Base-by-base conservation (phyloP, 2,888 invertebrate species). In the Syrphus vitripennis region DNA sequence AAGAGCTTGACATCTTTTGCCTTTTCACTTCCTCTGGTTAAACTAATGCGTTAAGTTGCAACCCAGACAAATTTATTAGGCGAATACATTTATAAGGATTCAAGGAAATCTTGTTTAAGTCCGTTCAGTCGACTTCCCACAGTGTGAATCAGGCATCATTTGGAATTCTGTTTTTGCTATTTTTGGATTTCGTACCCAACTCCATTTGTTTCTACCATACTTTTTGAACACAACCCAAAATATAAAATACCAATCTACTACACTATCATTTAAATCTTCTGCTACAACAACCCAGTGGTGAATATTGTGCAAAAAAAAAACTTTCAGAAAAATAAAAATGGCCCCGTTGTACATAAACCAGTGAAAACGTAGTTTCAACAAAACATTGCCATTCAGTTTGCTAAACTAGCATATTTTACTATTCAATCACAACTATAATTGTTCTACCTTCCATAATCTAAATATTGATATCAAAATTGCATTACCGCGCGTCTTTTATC, bases 321-420 rank as follows among this genome's bases (percentile, higher is more conserved):
- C n/a, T n/a, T 67, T 29, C 74, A 88, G 89, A 87, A 89, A 89
- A 89, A 90, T 90, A 89, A 90, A 90, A 88, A 90, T 90, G 90
- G 90, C 90, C 88, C 89, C 89, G 87, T 80, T 88, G 88, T 89
- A 88, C 88, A 88, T 89, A 88, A 88, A 88, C 57, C 82, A 74
- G 86, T 86, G 82, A 86, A 67, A 74, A 77, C 82, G 74, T 82
- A 86, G 78, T 82, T 78, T 78, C 42, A 78, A 74, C 81, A 82
- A 29, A 86, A 86, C 82, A 86, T 86, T 86, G 77, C 67, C 69
- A 65, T 82, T 78, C 61, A 74, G 50, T 82, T 70, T 26, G 70
- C 29, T 59, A 37, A 78, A 82, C 59, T 42, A 57, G 2, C 74
- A 74, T 78, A 74, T 70, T 82, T 86, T 77, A 55, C 55, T 78